Percentiles rank a stretch among this genome's conserved stretches.
Evolutionary conservation across 2,113 vertebrate species (phyloP).

Genomic region (Pachyramphus minor): DNA sequence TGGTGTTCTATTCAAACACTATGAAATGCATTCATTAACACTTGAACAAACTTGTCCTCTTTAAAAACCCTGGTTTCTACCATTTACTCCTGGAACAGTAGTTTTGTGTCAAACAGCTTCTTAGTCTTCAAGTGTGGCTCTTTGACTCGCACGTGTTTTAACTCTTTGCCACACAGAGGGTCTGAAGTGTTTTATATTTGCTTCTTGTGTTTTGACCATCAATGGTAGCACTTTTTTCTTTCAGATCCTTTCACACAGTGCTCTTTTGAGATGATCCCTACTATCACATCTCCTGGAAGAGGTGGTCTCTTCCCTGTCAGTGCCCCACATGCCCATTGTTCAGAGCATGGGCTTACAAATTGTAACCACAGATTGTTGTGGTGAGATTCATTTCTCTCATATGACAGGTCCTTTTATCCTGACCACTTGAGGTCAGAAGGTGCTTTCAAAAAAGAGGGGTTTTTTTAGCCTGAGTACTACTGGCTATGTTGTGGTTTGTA

Average conservation of each 20-base stretch:
- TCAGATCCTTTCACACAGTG: not conserved
- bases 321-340: not conserved
- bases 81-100: not conserved
- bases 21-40: not conserved
- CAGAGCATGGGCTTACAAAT: not conserved
- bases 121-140: not conserved
- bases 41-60: not conserved
- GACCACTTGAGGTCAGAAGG: not conserved
- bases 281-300: not conserved
- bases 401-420: not conserved
- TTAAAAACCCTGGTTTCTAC: not conserved
- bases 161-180: not conserved
- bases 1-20: constrained; percentile 2
- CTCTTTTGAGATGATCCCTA: not conserved
- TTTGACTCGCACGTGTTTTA: not conserved
- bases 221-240: not conserved
- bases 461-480: not conserved
- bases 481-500: not conserved
- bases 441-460: not conserved
- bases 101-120: not conserved
- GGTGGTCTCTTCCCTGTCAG: not conserved
- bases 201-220: not conserved
- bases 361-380: not conserved
- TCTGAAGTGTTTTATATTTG: not conserved
- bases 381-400: not conserved